Conservation (phyloP, 2,888 invertebrate genomes). For the Brenthis ino region DNA sequence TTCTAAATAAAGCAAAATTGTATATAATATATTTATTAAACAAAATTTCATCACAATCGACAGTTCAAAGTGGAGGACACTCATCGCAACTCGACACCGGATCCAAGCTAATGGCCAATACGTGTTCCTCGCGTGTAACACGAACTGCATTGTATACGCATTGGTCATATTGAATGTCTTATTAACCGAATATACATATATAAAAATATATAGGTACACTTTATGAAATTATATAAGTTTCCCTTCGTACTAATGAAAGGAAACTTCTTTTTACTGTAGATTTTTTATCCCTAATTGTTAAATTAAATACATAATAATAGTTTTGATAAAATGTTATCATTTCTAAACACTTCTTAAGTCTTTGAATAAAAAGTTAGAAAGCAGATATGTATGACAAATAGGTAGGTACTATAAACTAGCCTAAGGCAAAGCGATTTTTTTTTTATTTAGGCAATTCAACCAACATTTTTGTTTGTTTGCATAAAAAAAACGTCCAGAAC, state of each 20-base stretch:
- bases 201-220: not conserved
- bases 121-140: slow-evolving; percentile 44
- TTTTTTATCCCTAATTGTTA: no score
- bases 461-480: no score
- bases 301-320: no score
- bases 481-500: not conserved
- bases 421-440: no score
- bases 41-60: not conserved
- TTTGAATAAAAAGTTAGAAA: no score
- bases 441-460: no score
- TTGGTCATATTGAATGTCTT: slow-evolving; percentile 30
- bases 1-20: not conserved
- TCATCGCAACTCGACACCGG: slow-evolving; percentile 45
- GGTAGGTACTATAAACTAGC: no score
- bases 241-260: no score
- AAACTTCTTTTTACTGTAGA: no score
- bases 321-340: no score
- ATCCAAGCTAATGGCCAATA: slow-evolving; percentile 46
- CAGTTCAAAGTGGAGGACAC: slow-evolving; percentile 26
- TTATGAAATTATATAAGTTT: not conserved
- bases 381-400: no score
- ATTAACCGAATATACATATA: slow-evolving; percentile 18
- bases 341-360: no score
- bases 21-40: slow-evolving; percentile 1
- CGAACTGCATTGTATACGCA: slow-evolving; percentile 37